Base-by-base conservation (phyloP, 2,888 invertebrate genomes). In the Eupithecia centaureata region DNA sequence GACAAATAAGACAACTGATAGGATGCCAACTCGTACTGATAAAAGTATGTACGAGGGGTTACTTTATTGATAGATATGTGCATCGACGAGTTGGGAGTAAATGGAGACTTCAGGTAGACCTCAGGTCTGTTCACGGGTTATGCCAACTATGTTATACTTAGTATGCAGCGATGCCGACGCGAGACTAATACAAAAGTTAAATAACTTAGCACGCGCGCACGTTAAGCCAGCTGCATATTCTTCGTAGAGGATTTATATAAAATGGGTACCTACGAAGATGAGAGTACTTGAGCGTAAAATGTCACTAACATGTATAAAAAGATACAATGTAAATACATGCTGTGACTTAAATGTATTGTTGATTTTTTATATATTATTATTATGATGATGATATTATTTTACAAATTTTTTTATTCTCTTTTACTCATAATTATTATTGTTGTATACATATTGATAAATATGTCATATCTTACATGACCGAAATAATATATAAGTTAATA, bases 281-380 rank as follows among this genome's bases (percentile, higher is more conserved):
- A 74, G 75, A 82, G 82, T 83, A 83, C 81, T 79, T 77, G 76
- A 79, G 79, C 79, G 79, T 77, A 76, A 81, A 77, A 80, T 76
- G 80, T 76, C 80, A 81, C 81, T 68, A 70, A 78, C 80, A 80
- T 83, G 82, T 83, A 79, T 80, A 80, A 73, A 78, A 70, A 70
- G 72, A 79, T 77, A 76, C 81, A 67, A 73, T 85, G 83, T 87
- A 83, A 77, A 84, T 83, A 84, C 86, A 87, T 86, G 87, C 86
- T 89, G 89, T 89, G 89, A 90, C 86, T 84, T 84, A 85, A 85
- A 85, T 83, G 80, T 82, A 87, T 83, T 88, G 87, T 89, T 91
- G 81, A 83, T 88, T 88, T 88, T 85, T 85, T 77, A 72, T 77
- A 72, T 67, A 67, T 68, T 74, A 73, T 78, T 67, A 67, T 68